Conservation (phyloP, 1,140 invertebrate species). For the Hesperophylax magnus region DNA sequence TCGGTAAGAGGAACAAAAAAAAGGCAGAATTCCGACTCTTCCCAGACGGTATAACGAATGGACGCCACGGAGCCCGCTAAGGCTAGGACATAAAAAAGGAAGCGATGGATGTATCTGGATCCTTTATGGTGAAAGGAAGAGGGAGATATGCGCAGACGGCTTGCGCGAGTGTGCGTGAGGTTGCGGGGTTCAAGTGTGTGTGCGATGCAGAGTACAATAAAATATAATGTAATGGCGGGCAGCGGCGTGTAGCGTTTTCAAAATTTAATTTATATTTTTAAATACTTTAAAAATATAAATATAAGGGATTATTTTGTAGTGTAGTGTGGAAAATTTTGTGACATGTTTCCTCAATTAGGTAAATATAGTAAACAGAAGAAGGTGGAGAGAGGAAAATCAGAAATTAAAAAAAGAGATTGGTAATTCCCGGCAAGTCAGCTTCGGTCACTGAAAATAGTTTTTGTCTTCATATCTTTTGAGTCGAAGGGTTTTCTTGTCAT, state of each 20-base stretch:
- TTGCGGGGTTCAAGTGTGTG: constrained; percentile 8
- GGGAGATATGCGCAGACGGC: constrained; percentile 28
- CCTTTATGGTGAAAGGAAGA: constrained; percentile 39
- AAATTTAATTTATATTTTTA: too few species aligned
- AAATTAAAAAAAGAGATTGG: too few species aligned
- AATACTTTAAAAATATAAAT: too few species aligned
- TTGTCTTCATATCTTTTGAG: too few species aligned
- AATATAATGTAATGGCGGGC: constrained; percentile 50
- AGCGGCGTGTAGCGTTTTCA: constrained; percentile 5
- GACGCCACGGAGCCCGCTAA: constrained; percentile 21
- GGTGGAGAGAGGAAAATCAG: too few species aligned
- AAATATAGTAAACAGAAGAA: too few species aligned
- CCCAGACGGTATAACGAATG: constrained; percentile 55
- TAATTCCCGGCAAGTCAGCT: too few species aligned
- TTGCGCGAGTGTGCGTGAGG: not conserved
- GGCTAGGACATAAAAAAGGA: constrained; percentile 49
- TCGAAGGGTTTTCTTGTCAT: too few species aligned
- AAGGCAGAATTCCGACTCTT: constrained; percentile 55
- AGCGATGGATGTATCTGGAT: constrained; percentile 40
- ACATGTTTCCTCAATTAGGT: too few species aligned
- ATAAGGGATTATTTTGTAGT: too few species aligned
- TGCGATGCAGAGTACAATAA: constrained; percentile 48
- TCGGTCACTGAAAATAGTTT: too few species aligned
- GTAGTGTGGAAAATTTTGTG: too few species aligned
- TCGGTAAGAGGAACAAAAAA: constrained; percentile 41